Percentiles rank a stretch among this genome's conserved stretches.
phyloP scores from a whole-genome alignment of 2,888 invertebrate genomes.

The Synergus japonicus region DNA sequence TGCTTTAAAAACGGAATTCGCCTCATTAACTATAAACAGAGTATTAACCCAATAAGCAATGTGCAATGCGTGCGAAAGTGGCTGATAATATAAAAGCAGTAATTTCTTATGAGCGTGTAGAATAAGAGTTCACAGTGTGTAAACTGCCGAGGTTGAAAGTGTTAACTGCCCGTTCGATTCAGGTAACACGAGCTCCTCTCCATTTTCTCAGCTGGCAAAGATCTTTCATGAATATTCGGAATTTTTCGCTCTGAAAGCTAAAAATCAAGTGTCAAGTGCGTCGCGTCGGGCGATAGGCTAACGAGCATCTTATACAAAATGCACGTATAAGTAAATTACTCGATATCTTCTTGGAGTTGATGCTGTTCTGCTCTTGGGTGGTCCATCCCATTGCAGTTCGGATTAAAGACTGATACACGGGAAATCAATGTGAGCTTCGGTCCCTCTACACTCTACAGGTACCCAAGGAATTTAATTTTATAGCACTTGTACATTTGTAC shows the following conservation, averaged over 20 bases:
- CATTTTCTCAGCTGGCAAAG: slow-evolving; percentile 21
- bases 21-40: slow-evolving; percentile 22
- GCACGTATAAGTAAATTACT: slow-evolving; percentile 33
- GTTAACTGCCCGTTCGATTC: slow-evolving; percentile 6
- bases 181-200: slow-evolving; percentile 23
- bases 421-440: slow-evolving; percentile 32
- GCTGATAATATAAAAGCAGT: slow-evolving; percentile 11
- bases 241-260: slow-evolving; percentile 22
- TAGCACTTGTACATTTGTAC: neutral
- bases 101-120: slow-evolving; percentile 12
- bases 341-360: slow-evolving; percentile 31
- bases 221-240: slow-evolving; percentile 37
- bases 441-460: neutral
- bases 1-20: slow-evolving; percentile 8
- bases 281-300: slow-evolving; percentile 32
- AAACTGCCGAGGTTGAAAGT: slow-evolving; percentile 7
- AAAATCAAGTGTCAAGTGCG: slow-evolving; percentile 29
- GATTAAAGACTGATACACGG: slow-evolving; percentile 24
- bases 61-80: slow-evolving; percentile 12
- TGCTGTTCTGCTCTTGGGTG: slow-evolving; percentile 29
- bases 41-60: slow-evolving; percentile 30
- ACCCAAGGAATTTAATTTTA: slow-evolving; percentile 34
- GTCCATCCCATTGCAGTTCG: slow-evolving; percentile 25
- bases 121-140: neutral
- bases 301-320: slow-evolving; percentile 38